Evolutionary conservation across 2,113 vertebrate genomes (phyloP), one percentile per base, ranked within the genome.

Genomic region (Ammospiza caudacuta): DNA sequence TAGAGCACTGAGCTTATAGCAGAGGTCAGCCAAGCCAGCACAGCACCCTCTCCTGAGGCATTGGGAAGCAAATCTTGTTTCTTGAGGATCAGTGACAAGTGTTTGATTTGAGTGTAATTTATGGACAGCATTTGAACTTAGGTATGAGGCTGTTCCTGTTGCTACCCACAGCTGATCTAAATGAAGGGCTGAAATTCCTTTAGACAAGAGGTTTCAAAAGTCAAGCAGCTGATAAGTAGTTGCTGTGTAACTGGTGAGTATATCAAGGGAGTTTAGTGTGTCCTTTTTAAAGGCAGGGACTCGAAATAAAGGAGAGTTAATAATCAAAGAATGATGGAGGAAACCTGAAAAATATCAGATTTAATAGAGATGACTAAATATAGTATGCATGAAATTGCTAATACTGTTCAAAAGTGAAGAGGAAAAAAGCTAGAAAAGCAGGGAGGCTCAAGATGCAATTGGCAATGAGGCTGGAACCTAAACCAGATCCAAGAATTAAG

Each of bases 281-380:
- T 89, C 80, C 76, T 90, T 90, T 86, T 43, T 47, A 52, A 70
- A 90, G 57, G 73, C 43, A 70, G 85, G 76, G 73, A 75, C 81
- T 75, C 4, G 10, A 87, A 95, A 82, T 29, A 63, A 33, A 47
- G 87, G 43, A 70, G 47, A 83, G 55, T 74, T 83, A 84, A 79
- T 94, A 80, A 85, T 83, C 67, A 70, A 88, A 80, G 86, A 83
- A 21, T 21, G 24, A 55, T 51, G 59, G 29, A 88, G 47, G 22
- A 89, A 83, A 77, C 73, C 33, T 93, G 64, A 70, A 92, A 93
- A 94, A 89, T 78, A 19, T 10, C 20, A 68, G 57, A 35, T 92
- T 83, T 90, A 90, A 63, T 88, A 94, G 83, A 80, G 64, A 37
- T 62, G 46, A 35, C 64, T 94, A 81, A 88, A 94, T 90, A 90